phyloP scores from a whole-genome alignment of 2,888 invertebrate species.

The Torymus aiolomorphi region DNA sequence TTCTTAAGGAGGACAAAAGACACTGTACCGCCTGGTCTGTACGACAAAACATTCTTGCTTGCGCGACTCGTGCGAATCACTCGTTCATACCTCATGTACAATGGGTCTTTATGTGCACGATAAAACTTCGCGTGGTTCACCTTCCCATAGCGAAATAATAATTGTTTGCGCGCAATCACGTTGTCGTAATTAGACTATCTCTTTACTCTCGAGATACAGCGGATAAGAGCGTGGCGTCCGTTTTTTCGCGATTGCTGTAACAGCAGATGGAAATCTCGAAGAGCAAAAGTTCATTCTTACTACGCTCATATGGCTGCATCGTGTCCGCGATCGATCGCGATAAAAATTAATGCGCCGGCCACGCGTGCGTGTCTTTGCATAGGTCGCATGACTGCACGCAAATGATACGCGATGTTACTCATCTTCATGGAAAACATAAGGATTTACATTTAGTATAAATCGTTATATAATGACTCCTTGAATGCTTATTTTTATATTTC shows the following conservation, averaged over 20 bases:
- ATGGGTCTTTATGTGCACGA: slow-evolving; percentile 44
- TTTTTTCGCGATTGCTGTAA: neutral
- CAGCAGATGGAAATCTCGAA: slow-evolving; percentile 1
- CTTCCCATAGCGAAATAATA: slow-evolving; percentile 50
- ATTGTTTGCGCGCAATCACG: slow-evolving; percentile 35
- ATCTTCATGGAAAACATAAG: too few species aligned
- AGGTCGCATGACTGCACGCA: neutral
- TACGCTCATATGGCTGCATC: neutral
- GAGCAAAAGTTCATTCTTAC: slow-evolving; percentile 22
- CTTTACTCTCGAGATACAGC: slow-evolving; percentile 6
- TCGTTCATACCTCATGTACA: slow-evolving; percentile 25
- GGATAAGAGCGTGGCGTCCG: neutral
- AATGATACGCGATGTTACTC: too few species aligned
- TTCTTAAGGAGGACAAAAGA: too few species aligned
- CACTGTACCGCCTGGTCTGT: too few species aligned
- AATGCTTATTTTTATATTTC: too few species aligned
- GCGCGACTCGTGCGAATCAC: neutral
- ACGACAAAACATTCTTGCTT: too few species aligned
- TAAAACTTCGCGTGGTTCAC: neutral
- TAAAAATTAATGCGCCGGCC: slow-evolving; percentile 38
- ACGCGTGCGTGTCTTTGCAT: slow-evolving; percentile 18
- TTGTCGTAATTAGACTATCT: slow-evolving; percentile 48
- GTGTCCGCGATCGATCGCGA: slow-evolving; percentile 41
- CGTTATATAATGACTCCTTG: too few species aligned
- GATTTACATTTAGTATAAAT: too few species aligned